Evolutionary conservation across 2,113 vertebrate genomes (phyloP), one percentile per base, ranked within the genome.

Genomic region (Tiliqua scincoides): DNA sequence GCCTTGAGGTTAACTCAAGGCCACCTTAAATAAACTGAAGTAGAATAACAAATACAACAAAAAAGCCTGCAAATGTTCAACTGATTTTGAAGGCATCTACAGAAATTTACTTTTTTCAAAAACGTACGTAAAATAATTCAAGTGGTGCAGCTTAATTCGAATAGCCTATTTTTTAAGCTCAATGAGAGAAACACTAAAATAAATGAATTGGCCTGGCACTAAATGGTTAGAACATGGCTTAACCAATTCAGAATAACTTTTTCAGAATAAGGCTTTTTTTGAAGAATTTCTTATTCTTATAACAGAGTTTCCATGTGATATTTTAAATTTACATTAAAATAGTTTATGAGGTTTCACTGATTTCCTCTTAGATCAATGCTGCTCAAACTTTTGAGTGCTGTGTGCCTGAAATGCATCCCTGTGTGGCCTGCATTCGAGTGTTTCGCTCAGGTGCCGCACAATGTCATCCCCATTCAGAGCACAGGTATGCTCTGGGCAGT

Each of bases 101-200:
- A 84, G 7, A 30, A 84, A 87, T 89, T 73, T 79, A 85, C 32
- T 83, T 71, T 78, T 92, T 77, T 87, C 89, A 71, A 73, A 86
- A 89, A 86, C 84, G 85, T 27, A 83, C 14, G 43, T 54, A 62
- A 12, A 35, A 57, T 85, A 87, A 90, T 88, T 84, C 88, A 71
- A 57, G 89, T 43, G 52, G 48, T 15, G 73, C 78, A 88, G 91
- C 91, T 91, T 85, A 43, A 32, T 89, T 52, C 20, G 63, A 91
- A 94, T 88, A 90, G 40, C 87, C 72, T 52, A 93, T 87, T 93
- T 87, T 93, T 91, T 85, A 90, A 91, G 37, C 78, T 84, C 89
- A 40, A 15, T 20, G 82, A 91, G 43, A 75, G 79, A 61, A 89
- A 83, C 67, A 85, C 89, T 90, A 88, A 82, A 90, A 30, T 54